phyloP scores from a whole-genome alignment of 2,888 invertebrate species.

The Neoaliturus tenellus region DNA sequence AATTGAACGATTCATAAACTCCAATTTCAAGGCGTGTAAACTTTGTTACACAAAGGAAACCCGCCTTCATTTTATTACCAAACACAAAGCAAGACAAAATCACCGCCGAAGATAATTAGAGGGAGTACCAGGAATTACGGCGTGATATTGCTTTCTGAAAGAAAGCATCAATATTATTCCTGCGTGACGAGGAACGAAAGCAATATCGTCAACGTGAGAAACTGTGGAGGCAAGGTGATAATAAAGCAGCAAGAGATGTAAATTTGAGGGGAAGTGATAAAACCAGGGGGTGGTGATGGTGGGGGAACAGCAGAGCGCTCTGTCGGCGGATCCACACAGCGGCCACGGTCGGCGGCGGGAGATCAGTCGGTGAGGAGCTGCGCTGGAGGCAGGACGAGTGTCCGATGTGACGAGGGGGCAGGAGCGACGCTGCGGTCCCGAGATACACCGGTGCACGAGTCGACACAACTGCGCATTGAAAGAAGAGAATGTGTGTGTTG shows the following conservation, averaged over 20 bases:
- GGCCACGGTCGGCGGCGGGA: not conserved
- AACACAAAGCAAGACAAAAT: no score
- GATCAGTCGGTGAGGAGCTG: not conserved
- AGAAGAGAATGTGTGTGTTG: not conserved
- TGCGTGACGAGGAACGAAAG: conserved; percentile 1
- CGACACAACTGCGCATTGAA: not conserved
- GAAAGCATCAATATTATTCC: conserved; percentile 17
- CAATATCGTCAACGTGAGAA: conserved; percentile 24
- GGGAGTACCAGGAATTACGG: no score
- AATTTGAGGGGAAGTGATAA: conserved; percentile 30
- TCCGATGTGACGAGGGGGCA: not conserved
- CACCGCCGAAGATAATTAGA: no score
- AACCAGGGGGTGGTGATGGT: not conserved
- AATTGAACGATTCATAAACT: no score
- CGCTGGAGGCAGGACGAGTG: not conserved
- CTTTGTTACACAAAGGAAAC: no score
- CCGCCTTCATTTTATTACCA: no score
- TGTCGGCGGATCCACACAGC: no score
- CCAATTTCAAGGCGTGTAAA: no score
- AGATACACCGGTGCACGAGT: not conserved
- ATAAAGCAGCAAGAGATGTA: conserved; percentile 31
- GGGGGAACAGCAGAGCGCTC: not conserved
- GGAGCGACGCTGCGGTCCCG: no score
- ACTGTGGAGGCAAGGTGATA: conserved; percentile 13
- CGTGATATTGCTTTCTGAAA: not conserved